Conservation (phyloP, 2,888 invertebrate species). For the Cephus sareptanus region DNA sequence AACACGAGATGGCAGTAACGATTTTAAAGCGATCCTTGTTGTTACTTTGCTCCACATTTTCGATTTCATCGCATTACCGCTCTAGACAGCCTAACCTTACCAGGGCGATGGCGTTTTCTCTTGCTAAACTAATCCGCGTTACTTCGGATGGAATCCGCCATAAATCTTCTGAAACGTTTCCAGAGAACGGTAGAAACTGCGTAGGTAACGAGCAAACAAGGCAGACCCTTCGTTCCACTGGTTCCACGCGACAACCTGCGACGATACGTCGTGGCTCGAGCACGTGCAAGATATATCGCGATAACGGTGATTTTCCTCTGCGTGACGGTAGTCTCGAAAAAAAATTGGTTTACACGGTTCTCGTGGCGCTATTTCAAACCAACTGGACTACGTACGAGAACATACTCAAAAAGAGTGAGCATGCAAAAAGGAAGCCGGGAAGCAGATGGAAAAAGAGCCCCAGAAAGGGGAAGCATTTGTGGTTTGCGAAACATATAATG, state of each 20-base stretch:
- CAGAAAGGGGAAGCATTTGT: not conserved
- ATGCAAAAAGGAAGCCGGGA: not conserved
- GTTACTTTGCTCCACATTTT: not conserved
- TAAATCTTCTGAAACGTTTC: not conserved
- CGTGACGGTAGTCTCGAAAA: not conserved
- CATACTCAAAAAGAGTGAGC: not conserved
- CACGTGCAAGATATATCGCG: not conserved
- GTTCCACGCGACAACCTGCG: not conserved
- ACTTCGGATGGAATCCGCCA: not conserved
- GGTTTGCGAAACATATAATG: not conserved
- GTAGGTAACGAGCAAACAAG: conserved; percentile 6
- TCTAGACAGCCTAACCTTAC: not conserved
- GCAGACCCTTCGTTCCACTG: conserved; percentile 1
- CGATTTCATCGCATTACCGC: not conserved
- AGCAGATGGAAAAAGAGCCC: not conserved
- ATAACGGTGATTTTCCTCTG: not conserved
- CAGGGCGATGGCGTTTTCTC: not conserved
- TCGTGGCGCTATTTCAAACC: not conserved
- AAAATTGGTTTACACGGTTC: not conserved
- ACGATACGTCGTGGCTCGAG: not conserved
- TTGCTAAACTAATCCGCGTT: not conserved
- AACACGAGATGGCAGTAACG: not conserved
- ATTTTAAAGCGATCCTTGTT: not conserved
- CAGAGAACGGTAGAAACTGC: not conserved
- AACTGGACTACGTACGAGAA: not conserved